Conservation (phyloP, 2,113 vertebrate species). For the Delphinus delphis region DNA sequence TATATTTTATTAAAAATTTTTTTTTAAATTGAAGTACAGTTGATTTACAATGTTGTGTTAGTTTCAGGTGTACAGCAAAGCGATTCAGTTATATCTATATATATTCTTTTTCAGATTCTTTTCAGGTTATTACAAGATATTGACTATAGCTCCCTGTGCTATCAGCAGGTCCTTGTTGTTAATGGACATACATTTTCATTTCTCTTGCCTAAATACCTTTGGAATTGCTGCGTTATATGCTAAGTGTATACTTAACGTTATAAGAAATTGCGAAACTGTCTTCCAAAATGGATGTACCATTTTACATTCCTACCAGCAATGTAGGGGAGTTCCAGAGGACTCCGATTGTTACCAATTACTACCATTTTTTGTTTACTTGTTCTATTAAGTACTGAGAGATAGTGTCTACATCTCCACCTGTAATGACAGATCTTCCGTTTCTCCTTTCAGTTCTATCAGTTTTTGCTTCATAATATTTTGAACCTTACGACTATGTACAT, state of each 20-base stretch:
- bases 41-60: not conserved
- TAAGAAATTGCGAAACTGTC: not conserved
- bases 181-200: not conserved
- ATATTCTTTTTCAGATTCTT: not conserved
- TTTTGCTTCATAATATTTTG: not conserved
- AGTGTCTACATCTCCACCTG: not conserved
- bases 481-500: not conserved
- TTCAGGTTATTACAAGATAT: not conserved
- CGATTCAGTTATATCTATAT: not conserved
- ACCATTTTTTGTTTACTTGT: not conserved
- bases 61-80: not conserved
- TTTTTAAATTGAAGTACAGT: not conserved
- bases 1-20: not conserved
- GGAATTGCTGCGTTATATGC: not conserved
- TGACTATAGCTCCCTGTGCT: not conserved
- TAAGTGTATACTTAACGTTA: not conserved
- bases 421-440: not conserved
- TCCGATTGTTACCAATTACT: not conserved
- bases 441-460: not conserved
- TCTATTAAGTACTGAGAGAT: not conserved
- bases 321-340: not conserved
- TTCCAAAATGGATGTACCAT: not conserved
- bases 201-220: not conserved
- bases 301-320: not conserved
- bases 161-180: not conserved